Conservation (phyloP, 2,113 vertebrate species). For the Cinclus mexicanus region DNA sequence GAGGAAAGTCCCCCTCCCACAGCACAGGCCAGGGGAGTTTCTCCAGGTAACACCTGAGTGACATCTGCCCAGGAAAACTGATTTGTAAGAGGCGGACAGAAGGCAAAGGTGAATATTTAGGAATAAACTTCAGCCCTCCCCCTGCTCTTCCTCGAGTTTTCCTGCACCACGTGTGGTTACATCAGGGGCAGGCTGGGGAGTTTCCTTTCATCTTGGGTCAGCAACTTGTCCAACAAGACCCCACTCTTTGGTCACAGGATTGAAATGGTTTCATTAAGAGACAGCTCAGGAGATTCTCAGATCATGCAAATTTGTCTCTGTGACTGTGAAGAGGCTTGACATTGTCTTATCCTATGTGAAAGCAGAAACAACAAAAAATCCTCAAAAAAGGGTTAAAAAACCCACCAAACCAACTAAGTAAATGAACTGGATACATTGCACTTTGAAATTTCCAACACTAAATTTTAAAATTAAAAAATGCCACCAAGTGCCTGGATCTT, state of each 20-base stretch:
- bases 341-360: not conserved
- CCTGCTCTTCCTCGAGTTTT: not conserved
- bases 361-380: not conserved
- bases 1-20: not conserved
- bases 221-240: not conserved
- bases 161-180: not conserved
- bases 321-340: not conserved
- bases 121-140: not conserved
- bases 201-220: not conserved
- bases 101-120: not conserved
- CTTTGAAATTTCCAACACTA: not conserved
- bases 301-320: not conserved
- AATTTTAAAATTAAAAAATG: not conserved
- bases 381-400: not conserved
- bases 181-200: not conserved
- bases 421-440: not conserved
- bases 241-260: not conserved
- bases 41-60: not conserved
- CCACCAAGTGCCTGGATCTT: not conserved
- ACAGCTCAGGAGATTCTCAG: not conserved
- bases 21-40: not conserved
- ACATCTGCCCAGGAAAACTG: not conserved
- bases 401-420: not conserved
- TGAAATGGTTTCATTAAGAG: not conserved
- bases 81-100: rapidly evolving